Evolutionary conservation across 2,888 invertebrate species (phyloP), one percentile per base, ranked within the genome.

Genomic region (Drosophila affinis): DNA sequence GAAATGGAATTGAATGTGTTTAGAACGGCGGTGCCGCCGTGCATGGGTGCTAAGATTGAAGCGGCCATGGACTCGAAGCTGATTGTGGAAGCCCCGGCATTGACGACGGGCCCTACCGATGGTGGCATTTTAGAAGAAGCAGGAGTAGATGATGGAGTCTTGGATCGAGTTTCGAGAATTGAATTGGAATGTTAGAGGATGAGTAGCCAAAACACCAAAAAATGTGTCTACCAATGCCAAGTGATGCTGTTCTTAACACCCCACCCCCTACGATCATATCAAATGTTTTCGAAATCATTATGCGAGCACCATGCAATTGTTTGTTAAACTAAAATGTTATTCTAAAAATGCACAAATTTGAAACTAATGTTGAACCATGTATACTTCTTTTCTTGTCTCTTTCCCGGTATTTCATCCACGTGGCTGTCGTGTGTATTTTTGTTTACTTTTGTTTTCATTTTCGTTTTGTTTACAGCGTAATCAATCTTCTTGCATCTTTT

Each of bases 1-100:
- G 91, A 88, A 80, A 77, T 90, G 87, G 87, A 89, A 68, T 77
- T 89, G 67, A 90, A 87, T 78, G 80, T 90, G 53, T 90, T 90
- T 89, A 90, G 90, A 79, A 88, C 84, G 18, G 72, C 80, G 47
- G 82, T 90, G 59, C 88, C 89, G 62, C 90, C 90, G 24, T 79
- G 85, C 60, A 78, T 89, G 78, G 90, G 90, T 52, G 75, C 71
- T 4, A 85, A 78, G 55, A 61, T 88, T 61, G 83, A 89, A 61
- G 81, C 78, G 9, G 81, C 84, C 1, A 62, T 88, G 69, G 73
- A 76, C 61, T 84, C 90, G 7, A 90, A 89, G 57, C 62, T 90
- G 70, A 73, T 81, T 47, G 79, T 87, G 62, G 86, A 88, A 39
- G 80, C 86, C 53, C 90, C 90, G 9, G 78, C 88, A 7, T 62